These are phyloP conservation scores for Myotis myotis DNA, from an alignment of 2,797 vertebrate genomes.

Conservation along the genomic window DNA sequence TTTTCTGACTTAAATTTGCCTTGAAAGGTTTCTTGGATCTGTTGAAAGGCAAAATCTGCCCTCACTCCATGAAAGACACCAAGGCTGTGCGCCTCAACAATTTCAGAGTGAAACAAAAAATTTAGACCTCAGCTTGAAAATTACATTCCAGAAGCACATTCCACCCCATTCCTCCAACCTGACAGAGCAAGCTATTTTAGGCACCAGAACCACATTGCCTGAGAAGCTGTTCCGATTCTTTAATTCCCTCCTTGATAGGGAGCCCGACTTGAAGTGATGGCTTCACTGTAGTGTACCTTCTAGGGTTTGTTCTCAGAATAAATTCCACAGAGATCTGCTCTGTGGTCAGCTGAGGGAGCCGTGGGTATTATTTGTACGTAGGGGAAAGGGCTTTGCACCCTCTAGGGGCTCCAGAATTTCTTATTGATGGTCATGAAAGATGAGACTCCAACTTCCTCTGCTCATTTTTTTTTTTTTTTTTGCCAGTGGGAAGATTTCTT, in stretches of 20 bases:
- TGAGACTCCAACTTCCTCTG: background rate
- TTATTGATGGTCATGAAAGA: background rate
- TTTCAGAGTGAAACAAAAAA: conserved; percentile 23
- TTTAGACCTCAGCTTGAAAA: conserved; percentile 13
- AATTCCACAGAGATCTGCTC: background rate
- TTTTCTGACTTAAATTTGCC: conserved; percentile 34
- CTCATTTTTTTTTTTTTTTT: background rate
- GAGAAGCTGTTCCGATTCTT: background rate
- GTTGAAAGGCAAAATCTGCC: background rate
- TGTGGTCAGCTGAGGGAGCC: background rate
- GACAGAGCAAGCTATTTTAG: background rate
- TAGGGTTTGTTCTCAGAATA: background rate
- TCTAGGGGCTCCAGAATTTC: background rate
- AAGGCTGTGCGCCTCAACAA: background rate
- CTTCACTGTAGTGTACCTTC: background rate
- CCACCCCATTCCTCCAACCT: background rate
- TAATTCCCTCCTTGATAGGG: background rate
- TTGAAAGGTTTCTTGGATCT: background rate
- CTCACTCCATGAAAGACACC: background rate
- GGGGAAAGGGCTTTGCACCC: background rate
- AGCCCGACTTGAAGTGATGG: background rate
- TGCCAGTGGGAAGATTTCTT: background rate
- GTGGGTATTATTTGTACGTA: background rate
- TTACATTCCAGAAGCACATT: background rate
- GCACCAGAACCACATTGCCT: background rate